These are phyloP conservation scores for Sciurus niger DNA, from an alignment of 2,113 vertebrate species.

Conservation along the genomic window DNA sequence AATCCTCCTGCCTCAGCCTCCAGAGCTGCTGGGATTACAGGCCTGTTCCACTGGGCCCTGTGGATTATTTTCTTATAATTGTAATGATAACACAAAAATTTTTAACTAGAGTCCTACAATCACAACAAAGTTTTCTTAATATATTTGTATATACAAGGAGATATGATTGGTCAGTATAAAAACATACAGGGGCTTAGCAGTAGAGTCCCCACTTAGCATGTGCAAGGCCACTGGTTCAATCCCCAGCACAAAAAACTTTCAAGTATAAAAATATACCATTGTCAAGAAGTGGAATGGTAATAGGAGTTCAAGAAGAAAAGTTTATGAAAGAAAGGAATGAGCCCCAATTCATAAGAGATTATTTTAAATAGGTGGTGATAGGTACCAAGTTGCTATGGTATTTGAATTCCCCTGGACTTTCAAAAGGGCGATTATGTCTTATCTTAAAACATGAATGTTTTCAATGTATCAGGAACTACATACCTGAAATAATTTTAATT, in stretches of 20 bases:
- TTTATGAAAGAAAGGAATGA: not conserved
- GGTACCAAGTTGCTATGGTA: not conserved
- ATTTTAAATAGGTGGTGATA: not conserved
- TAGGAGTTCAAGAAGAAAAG: slow-evolving; percentile 37
- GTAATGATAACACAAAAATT: too few relatives aligned
- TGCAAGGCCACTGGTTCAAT: too few relatives aligned
- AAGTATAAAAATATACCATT: not conserved
- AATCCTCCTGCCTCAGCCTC: too few relatives aligned
- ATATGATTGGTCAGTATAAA: not conserved
- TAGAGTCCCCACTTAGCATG: too few relatives aligned
- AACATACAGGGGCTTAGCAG: not conserved
- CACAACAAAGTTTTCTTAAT: slow-evolving; percentile 43
- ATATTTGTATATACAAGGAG: not conserved
- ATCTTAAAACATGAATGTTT: slow-evolving; percentile 57
- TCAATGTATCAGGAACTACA: not conserved
- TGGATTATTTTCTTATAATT: too few relatives aligned
- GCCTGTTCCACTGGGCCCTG: too few relatives aligned
- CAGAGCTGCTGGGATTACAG: too few relatives aligned
- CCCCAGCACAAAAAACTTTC: too few relatives aligned
- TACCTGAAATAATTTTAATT: slow-evolving; percentile 47
- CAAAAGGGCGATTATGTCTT: not conserved
- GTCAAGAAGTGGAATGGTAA: not conserved
- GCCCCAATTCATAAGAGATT: not conserved
- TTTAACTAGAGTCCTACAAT: not conserved
- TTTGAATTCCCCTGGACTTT: not conserved